These are phyloP conservation scores for Lasioglossum pauxillum DNA, from an alignment of 2,888 invertebrate genomes.

Conservation along the genomic window DNA sequence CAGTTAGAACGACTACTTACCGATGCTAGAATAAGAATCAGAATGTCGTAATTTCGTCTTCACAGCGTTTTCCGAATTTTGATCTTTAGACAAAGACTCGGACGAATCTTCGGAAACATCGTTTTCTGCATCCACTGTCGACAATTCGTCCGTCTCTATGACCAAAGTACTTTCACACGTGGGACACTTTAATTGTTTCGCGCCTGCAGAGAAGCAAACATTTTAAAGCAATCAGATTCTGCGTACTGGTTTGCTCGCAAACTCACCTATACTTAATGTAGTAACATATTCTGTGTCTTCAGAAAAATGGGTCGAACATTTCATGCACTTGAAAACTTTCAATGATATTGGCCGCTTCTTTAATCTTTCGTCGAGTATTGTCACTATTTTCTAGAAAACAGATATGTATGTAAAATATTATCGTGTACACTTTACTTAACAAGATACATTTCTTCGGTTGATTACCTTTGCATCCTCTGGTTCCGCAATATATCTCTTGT, in stretches of 20 bases:
- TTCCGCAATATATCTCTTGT: slow-evolving; percentile 87
- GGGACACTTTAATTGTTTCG: slow-evolving; percentile 85
- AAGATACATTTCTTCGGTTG: background rate
- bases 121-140: slow-evolving; percentile 72
- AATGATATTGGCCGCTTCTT: slow-evolving; percentile 84
- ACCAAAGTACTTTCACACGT: slow-evolving; percentile 87
- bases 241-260: background rate
- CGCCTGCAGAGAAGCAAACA: slow-evolving; percentile 56
- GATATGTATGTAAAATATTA: background rate
- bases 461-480: slow-evolving; percentile 86
- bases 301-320: slow-evolving; percentile 87
- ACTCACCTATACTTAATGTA: slow-evolving; percentile 60
- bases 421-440: background rate
- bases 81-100: slow-evolving; percentile 51
- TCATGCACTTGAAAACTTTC: slow-evolving; percentile 86
- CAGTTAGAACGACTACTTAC: slow-evolving; percentile 72
- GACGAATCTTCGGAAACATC: slow-evolving; percentile 48
- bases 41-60: slow-evolving; percentile 78
- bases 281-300: slow-evolving; percentile 83
- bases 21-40: slow-evolving; percentile 84
- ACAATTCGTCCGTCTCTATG: slow-evolving; percentile 85
- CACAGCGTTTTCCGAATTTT: slow-evolving; percentile 48
- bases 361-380: slow-evolving; percentile 84
- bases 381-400: slow-evolving; percentile 84
- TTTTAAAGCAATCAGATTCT: slow-evolving; percentile 6